phyloP scores from a whole-genome alignment of 37 sponge, comb jelly and placozoan species.

The Cladorhizidae sp. region DNA sequence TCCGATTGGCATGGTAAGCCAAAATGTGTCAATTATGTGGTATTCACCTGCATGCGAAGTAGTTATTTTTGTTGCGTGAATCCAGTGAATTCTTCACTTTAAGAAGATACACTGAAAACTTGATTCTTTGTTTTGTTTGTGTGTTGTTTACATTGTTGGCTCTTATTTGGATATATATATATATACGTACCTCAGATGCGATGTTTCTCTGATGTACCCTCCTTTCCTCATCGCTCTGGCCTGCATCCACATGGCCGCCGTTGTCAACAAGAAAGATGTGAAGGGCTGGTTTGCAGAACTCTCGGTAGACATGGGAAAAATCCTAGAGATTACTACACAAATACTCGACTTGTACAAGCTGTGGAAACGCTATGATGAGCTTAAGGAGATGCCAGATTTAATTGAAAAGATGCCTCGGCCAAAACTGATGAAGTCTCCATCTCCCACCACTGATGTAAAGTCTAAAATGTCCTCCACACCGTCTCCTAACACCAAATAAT shows the following conservation, averaged over 20 bases:
- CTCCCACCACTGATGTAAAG: conserved; percentile 32
- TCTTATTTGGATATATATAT: not conserved
- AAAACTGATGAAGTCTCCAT: conserved; percentile 55
- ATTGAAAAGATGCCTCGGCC: conserved; percentile 78
- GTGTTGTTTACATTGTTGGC: not conserved
- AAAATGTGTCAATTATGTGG: too few species aligned
- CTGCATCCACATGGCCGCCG: conserved; percentile 94
- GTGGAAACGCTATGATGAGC: conserved; percentile 95
- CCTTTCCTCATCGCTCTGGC: conserved; percentile 95
- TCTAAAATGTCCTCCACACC: conserved; percentile 41
- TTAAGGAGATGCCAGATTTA: conserved; percentile 85
- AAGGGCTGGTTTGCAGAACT: conserved; percentile 91
- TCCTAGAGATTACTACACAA: conserved; percentile 85
- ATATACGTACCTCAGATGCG: conserved; percentile 51
- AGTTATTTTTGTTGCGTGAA: too few species aligned
- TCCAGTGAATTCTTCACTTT: too few species aligned
- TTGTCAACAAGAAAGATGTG: conserved; percentile 93
- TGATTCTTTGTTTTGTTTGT: too few species aligned
- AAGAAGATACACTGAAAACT: too few species aligned
- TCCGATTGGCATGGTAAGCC: too few species aligned
- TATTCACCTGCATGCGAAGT: too few species aligned
- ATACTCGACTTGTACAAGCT: conserved; percentile 91
- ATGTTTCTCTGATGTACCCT: conserved; percentile 87
- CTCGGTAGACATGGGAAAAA: conserved; percentile 83
- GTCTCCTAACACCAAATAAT: conserved; percentile 32